Evolutionary conservation across 2,797 vertebrate species (phyloP).

Genomic region (Setipinna tenuifilis): DNA sequence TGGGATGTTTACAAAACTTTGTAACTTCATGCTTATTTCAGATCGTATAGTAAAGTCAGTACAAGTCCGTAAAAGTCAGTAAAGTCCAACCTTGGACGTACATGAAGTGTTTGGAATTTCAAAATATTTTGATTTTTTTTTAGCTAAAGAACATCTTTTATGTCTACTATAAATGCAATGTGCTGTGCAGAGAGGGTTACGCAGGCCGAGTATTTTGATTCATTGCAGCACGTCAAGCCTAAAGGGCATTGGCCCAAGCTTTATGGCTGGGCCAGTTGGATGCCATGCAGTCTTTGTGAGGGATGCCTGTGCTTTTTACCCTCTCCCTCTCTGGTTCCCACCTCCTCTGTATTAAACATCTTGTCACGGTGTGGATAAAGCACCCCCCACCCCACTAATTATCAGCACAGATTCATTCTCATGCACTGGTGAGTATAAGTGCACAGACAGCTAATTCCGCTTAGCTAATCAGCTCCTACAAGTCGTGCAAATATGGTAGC

Average conservation of each 20-base stretch:
- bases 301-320: not conserved
- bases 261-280: not conserved
- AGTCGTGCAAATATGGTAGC: not conserved
- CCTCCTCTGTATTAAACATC: not conserved
- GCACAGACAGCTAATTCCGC: not conserved
- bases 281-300: not conserved
- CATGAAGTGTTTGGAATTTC: not conserved
- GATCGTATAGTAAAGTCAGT: not conserved
- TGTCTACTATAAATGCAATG: not conserved
- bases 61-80: not conserved
- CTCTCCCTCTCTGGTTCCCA: not conserved
- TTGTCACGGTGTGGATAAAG: not conserved
- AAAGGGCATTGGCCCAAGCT: conserved; percentile 12
- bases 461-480: not conserved
- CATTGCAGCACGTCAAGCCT: not conserved
- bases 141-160: not conserved
- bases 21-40: not conserved
- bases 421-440: not conserved
- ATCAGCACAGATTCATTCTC: not conserved
- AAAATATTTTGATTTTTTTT: not conserved
- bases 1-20: not conserved
- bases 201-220: not conserved
- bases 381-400: not conserved
- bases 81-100: not conserved
- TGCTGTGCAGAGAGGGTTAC: not conserved